phyloP scores from a whole-genome alignment of 2,113 vertebrate genomes.

The Neolamprologus cancellatus region DNA sequence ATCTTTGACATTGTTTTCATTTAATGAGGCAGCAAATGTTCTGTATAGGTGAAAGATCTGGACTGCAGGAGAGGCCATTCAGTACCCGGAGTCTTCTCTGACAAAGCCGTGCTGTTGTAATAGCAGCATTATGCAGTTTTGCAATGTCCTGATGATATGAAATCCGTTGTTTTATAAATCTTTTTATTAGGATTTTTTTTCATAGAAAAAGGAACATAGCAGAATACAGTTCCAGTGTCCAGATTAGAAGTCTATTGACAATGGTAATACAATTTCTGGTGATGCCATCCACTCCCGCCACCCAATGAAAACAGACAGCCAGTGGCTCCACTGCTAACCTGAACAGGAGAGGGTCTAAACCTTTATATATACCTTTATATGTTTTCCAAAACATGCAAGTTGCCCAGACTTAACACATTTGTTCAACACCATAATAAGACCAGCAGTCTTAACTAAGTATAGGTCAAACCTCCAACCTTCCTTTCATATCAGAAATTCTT shows the following conservation, averaged over 20 bases:
- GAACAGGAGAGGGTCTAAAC: background rate
- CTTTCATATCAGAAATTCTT: background rate
- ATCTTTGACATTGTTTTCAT: background rate
- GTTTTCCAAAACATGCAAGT: background rate
- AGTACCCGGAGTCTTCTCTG: background rate
- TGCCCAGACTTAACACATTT: background rate
- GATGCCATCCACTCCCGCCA: fast-evolving
- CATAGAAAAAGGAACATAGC: background rate
- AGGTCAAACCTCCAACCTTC: background rate
- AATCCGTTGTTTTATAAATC: background rate
- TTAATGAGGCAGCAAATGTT: background rate
- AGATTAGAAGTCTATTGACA: background rate
- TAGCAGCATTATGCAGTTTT: background rate
- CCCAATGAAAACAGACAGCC: background rate
- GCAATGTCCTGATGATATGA: fast-evolving
- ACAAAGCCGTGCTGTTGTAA: background rate
- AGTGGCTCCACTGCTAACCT: background rate
- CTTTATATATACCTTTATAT: background rate
- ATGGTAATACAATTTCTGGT: background rate
- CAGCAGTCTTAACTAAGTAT: background rate
- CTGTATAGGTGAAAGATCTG: background rate
- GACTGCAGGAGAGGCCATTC: background rate
- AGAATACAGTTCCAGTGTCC: background rate
- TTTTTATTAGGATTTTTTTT: background rate
- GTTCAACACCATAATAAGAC: background rate